Evolutionary conservation across 2,113 vertebrate genomes (phyloP), one percentile per base, ranked within the genome.

Genomic region (Nothocercus julius): DNA sequence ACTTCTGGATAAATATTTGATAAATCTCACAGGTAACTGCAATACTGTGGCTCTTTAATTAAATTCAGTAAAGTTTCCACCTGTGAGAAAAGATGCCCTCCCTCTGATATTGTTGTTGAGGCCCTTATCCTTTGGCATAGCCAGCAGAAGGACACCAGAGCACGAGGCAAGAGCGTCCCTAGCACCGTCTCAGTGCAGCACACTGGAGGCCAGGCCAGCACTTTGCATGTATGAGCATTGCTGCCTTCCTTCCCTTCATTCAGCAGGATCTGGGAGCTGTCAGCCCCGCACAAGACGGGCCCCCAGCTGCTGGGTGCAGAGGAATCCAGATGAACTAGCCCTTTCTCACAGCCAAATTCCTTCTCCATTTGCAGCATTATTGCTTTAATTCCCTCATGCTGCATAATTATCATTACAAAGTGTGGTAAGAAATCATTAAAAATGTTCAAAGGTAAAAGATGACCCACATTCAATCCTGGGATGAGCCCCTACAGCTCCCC

Each of bases 141-240:
- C 11, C 63, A 49, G 8, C 0, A 2, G 24, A 49, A 3, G 4
- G 40, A 36, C 16, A 49, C 6, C 19, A 54, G 68, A 45, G 25
- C 38, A 40, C 20, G 49, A 56, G 10, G 7, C 0, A 0, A 73
- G 9, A 8, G 12, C 7, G 5, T 47, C 21, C 34, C 40, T 47
- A 4, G 4, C 7, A 4, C 8, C 22, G 40, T 38, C 25, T 0
- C 0, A 76, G 38, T 0, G 4, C 6, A 7, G 30, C 2, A 66
- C 30, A 34, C 73, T 49, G 59, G 38, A 67, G 30, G 32, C 18
- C n/a, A 28, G 22, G 21, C 51, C 36, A 85, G 9, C 2, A 3
- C 17, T 51, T 25, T 15, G 8, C 5, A 3, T 67, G 88, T 81
- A 3, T 1, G 64, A 87, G 10, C 32, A n/a, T 11, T 61, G 78